A percentile compares a stretch with the other conserved stretches of the same genome.
Evolutionary conservation across 2,797 vertebrate genomes (phyloP).

Genomic region (Cyclopterus lumpus): DNA sequence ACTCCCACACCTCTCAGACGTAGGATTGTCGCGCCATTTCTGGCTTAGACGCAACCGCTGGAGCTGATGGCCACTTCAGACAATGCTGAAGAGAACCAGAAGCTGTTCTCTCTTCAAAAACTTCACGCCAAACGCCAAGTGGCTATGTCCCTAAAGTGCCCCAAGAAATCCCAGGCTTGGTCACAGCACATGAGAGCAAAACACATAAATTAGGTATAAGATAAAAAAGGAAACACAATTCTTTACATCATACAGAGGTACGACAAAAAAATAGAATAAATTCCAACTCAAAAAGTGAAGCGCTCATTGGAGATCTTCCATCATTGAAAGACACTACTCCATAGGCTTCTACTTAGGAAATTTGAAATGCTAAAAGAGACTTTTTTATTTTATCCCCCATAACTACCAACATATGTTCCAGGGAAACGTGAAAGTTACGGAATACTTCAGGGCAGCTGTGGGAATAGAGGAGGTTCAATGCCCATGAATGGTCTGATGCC

Average conservation of each 20-base stretch:
- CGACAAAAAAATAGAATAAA: neutral
- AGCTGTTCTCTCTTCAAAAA: neutral
- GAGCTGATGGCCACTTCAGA: neutral
- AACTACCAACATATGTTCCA: conserved; percentile 59
- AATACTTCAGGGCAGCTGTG: conserved; percentile 60
- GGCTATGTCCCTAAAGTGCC: too few relatives aligned
- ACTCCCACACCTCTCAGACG: neutral
- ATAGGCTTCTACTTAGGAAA: conserved; percentile 13
- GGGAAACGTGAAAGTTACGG: conserved; percentile 50
- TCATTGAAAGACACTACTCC: neutral
- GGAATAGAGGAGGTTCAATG: conserved; percentile 51
- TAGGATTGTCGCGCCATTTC: neutral
- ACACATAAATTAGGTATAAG: conserved; percentile 6
- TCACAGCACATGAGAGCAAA: neutral
- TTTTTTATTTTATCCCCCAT: conserved; percentile 31
- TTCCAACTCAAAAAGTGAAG: neutral
- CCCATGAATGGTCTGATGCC: conserved; percentile 64
- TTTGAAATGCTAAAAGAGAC: conserved; percentile 25
- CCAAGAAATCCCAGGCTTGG: too few relatives aligned
- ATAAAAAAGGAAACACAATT: conserved; percentile 13
- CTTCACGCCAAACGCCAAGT: too few relatives aligned
- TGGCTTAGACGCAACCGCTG: neutral
- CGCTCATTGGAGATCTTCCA: neutral
- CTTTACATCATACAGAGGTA: neutral
- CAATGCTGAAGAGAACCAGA: neutral